Base-by-base conservation (phyloP, 1,140 invertebrate species). In the Rhagoletis zephyria region DNA sequence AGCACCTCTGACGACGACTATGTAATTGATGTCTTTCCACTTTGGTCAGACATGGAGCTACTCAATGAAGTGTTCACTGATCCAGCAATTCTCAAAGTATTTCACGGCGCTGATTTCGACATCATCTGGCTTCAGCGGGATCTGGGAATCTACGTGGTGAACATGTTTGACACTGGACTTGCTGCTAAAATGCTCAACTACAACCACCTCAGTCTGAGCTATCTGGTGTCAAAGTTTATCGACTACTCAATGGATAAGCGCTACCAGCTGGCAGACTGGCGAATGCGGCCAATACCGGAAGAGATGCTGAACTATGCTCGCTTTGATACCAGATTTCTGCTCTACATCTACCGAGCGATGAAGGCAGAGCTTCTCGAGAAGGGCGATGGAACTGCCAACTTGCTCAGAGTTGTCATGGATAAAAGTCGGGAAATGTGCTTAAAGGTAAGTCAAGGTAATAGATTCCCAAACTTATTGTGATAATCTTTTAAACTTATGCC, bases 91-190 rank as follows among this genome's bases (percentile, higher is more conserved):
- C 90, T 99, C 0, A 99, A 99, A 94, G 97, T 99, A 2, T 96
- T 99, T 90, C 98, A 99, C 93, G 98, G 98, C 63, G 97, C 97
- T 0, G 96, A 98, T 87, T 94, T 91, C 65, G 99, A 99, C 93
- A 95, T 99, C 51, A 93, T 96, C 40, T 99, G 99, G 99, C 93
- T 99, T 40, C 99, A 99, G 93, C 94, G 97, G 74, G 99, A 99
- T 94, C 96, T 99, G 86, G 97, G 97, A 0, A 89, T 99, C 0
- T 99, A 99, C 91, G 93, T 99, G n/a, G 98, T 99, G 0, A 99
- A 99, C 90, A 96, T 99, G 95, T 99, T 99, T 93, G 99, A 99
- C 92, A 99, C 98, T 0, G 95, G 97, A 92, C 95, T 97, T 90
- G 98, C 98, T 0, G 96, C 97, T 0, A 95, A 96, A 89, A 93